phyloP scores from a whole-genome alignment of 2,113 vertebrate species.

The human region DNA sequence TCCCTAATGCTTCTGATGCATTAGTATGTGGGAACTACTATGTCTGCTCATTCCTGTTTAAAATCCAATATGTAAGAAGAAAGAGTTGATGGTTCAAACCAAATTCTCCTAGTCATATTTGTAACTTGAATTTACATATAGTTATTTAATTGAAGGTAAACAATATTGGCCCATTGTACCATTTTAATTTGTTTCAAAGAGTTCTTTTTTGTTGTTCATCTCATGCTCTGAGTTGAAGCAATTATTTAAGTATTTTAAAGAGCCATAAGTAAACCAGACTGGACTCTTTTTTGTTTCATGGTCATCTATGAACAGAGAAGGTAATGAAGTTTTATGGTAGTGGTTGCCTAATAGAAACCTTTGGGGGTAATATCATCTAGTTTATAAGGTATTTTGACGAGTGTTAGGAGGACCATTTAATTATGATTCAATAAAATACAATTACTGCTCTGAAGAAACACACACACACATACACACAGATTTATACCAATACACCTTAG shows the following conservation, averaged over 20 bases:
- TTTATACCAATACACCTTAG: neutral
- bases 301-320: neutral
- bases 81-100: neutral
- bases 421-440: conserved; percentile 8
- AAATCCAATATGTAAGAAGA: neutral
- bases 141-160: neutral
- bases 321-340: neutral
- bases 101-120: neutral
- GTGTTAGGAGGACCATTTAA: neutral
- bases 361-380: neutral
- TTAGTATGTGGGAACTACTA: neutral
- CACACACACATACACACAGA: neutral
- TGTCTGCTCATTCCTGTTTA: neutral
- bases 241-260: neutral
- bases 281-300: neutral
- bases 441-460: neutral
- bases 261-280: neutral
- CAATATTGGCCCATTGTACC: neutral
- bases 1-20: neutral
- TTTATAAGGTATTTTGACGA: neutral
- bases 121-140: neutral
- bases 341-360: neutral
- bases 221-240: neutral
- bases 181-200: neutral
- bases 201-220: neutral